Base-by-base conservation (phyloP, 2,888 invertebrate genomes). In the Ormyrus thymus region DNA sequence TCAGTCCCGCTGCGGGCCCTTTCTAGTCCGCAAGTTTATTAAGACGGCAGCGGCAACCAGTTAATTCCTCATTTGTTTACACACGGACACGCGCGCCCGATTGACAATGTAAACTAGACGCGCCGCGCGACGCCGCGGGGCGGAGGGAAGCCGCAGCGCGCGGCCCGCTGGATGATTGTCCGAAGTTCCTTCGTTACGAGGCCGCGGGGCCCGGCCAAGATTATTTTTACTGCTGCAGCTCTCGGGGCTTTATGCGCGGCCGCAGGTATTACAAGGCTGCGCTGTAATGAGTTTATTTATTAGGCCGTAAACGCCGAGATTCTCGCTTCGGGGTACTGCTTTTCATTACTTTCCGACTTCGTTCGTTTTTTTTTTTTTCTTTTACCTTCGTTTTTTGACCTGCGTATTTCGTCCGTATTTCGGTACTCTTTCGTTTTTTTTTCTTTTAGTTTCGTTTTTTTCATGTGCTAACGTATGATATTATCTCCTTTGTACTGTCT, bases 61-160 rank as follows among this genome's bases (percentile, higher is more conserved):
- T 73, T 62, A 69, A 75, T 76, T 72, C 72, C 79, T 76, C 79
- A 65, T 80, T 80, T 76, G 79, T 76, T 76, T 80, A 48, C 48
- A 51, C 62, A 29, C 4, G 51, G 45, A 6, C 46, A 10, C 55
- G 45, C 53, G 46, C 9, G 71, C 13, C 13, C 72, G 59, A 65
- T 73, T 65, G 65, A 65, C 64, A 73, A 73, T 55, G 46, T 48
- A 45, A 29, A 29, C 29, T 29, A 29, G 1, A 29, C 29, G 7
- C 7, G 15, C 15, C 6, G 13, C 48, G 55, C 65, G 29, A 64
- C 29, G 13, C 29, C 29, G 29, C 29, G 29, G 29, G 29, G 29
- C 2, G 29, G n/a, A 29, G 1, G 2, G 29, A 29, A 29, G 29
- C 29, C 2, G 29, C 29, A 4, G 4, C 29, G 29, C 29, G 29